Conservation (phyloP, 1,140 invertebrate species). For the Drosophila tsacasi region DNA sequence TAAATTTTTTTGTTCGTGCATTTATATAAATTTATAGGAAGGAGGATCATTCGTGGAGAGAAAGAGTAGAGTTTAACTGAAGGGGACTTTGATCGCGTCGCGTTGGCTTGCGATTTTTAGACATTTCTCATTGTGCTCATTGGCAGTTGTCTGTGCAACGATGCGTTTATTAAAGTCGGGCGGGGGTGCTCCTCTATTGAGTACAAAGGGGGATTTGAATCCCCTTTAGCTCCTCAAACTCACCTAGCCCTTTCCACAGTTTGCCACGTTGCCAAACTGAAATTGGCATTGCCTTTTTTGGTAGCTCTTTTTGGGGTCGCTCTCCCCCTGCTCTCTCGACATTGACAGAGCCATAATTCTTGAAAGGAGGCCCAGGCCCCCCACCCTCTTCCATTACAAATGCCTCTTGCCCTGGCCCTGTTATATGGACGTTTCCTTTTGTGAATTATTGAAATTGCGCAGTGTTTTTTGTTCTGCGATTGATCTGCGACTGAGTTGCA, state of each 20-base stretch:
- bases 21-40: not conserved
- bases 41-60: not conserved
- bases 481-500: constrained; percentile 48
- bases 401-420: not conserved
- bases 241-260: constrained; percentile 10
- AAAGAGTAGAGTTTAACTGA: not conserved
- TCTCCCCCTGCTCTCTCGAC: constrained; percentile 8
- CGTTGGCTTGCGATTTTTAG: constrained; percentile 71
- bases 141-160: constrained; percentile 68
- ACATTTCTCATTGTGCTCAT: constrained; percentile 73
- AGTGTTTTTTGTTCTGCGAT: constrained; percentile 52
- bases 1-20: not conserved
- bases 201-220: constrained; percentile 1
- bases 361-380: constrained; percentile 13
- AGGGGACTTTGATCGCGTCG: constrained; percentile 25
- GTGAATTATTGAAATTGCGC: constrained; percentile 83
- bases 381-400: constrained; percentile 19
- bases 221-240: constrained; percentile 6
- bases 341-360: constrained; percentile 66
- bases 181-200: constrained; percentile 67
- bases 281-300: constrained; percentile 77
- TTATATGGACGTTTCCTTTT: constrained; percentile 66
- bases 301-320: constrained; percentile 64
- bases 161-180: constrained; percentile 77
- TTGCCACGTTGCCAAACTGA: constrained; percentile 42